Evolutionary conservation across 2,888 invertebrate species (phyloP).

Genomic region (Julus scandinavius): DNA sequence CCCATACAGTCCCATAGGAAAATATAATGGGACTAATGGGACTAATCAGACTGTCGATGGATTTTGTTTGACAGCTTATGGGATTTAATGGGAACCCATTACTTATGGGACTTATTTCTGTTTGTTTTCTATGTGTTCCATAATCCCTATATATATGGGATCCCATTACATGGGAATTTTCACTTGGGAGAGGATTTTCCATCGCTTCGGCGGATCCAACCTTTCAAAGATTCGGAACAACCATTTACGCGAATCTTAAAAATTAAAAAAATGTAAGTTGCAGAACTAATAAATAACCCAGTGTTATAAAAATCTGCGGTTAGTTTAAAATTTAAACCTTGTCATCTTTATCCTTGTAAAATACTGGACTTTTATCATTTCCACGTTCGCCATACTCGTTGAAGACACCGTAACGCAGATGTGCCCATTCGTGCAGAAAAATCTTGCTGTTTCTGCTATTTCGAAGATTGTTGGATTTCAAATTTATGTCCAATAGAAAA

Average conservation of each 20-base stretch:
- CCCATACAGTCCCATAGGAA: no score
- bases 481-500: conserved; percentile 61
- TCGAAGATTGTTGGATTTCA: conserved; percentile 56
- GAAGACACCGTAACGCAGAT: conserved; percentile 76
- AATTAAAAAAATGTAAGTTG: not conserved
- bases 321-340: not conserved
- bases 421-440: conserved; percentile 74
- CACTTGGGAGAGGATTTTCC: not conserved
- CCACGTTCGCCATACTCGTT: conserved; percentile 73
- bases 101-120: no score
- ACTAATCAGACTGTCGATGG: no score
- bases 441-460: conserved; percentile 64
- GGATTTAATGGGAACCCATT: no score
- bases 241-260: conserved; percentile 30
- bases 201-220: conserved; percentile 44
- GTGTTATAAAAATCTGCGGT: not conserved
- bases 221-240: not conserved
- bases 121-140: no score
- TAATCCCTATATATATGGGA: no score
- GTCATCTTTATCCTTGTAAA: conserved; percentile 65
- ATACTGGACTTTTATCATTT: conserved; percentile 72
- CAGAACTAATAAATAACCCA: not conserved
- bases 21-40: no score
- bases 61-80: no score
- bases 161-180: no score